Conservation (phyloP, 2,888 invertebrate genomes). For the Epirrita christyi region DNA sequence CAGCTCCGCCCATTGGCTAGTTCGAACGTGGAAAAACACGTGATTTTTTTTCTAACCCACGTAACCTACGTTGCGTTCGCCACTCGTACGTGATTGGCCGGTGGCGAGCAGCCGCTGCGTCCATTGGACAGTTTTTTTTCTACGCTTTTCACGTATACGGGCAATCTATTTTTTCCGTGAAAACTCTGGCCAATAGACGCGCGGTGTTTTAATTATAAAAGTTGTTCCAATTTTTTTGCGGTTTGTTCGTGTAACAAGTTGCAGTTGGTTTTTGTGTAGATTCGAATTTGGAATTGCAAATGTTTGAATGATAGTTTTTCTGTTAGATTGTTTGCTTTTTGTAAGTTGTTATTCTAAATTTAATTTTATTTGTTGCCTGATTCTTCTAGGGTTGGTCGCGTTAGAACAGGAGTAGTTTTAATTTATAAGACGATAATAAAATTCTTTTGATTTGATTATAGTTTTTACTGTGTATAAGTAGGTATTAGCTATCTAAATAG, state of each 20-base stretch:
- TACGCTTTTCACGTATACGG: conserved; percentile 78
- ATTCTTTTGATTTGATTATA: too few relatives aligned
- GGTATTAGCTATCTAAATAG: too few relatives aligned
- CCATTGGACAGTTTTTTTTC: conserved; percentile 80
- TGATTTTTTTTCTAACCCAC: conserved; percentile 80
- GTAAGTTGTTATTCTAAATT: neutral
- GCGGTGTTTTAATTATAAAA: conserved; percentile 76
- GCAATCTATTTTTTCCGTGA: conserved; percentile 72
- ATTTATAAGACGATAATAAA: too few relatives aligned
- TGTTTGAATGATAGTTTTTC: conserved; percentile 14
- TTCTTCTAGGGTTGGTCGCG: too few relatives aligned
- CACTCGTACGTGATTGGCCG: conserved; percentile 66
- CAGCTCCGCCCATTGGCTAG: conserved; percentile 68
- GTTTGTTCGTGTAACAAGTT: conserved; percentile 42
- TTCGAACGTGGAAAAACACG: conserved; percentile 78
- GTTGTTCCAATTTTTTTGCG: conserved; percentile 60
- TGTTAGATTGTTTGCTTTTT: conserved; percentile 4
- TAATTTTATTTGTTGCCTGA: too few relatives aligned
- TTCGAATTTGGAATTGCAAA: conserved; percentile 34
- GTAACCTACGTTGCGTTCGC: conserved; percentile 75
- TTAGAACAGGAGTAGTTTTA: too few relatives aligned
- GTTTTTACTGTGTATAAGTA: too few relatives aligned
- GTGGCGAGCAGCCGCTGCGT: conserved; percentile 48
- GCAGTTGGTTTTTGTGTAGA: conserved; percentile 42
- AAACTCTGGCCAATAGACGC: conserved; percentile 75